phyloP scores from a whole-genome alignment of 37 sponge, comb jelly and placozoan species.

The Cladorhizidae sp. region DNA sequence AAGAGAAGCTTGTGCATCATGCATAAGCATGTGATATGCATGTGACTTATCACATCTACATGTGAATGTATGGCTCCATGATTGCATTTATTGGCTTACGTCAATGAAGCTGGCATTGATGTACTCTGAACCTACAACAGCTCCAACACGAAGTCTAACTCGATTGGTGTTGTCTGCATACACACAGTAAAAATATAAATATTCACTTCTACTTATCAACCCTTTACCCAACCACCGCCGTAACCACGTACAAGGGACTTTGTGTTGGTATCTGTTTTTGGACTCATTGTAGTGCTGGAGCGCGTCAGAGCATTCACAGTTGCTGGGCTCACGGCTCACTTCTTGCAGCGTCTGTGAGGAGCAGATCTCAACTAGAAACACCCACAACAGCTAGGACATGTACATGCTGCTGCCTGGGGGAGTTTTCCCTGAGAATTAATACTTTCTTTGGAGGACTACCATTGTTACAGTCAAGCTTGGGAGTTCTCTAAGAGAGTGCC shows the following conservation, averaged over 20 bases:
- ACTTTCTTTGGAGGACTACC: too few relatives aligned
- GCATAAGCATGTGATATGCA: not conserved
- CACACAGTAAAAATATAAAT: not conserved
- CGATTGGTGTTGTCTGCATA: slow-evolving; percentile 30
- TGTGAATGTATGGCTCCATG: too few relatives aligned
- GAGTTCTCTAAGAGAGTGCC: too few relatives aligned
- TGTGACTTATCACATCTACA: too few relatives aligned
- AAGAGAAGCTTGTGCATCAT: too few relatives aligned
- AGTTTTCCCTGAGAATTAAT: too few relatives aligned
- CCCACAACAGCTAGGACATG: too few relatives aligned
- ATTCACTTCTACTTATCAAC: too few relatives aligned
- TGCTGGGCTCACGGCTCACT: slow-evolving; percentile 51
- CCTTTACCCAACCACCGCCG: too few relatives aligned
- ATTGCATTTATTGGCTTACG: slow-evolving; percentile 66
- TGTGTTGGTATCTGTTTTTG: slow-evolving; percentile 57
- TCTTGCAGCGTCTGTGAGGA: slow-evolving; percentile 33
- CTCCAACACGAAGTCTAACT: slow-evolving; percentile 21
- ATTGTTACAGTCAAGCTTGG: too few relatives aligned
- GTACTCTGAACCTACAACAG: slow-evolving; percentile 48
- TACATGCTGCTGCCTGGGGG: too few relatives aligned
- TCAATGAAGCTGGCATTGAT: slow-evolving; percentile 82
- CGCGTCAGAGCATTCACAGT: slow-evolving; percentile 48
- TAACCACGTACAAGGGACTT: slow-evolving; percentile 58
- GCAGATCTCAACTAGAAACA: not conserved
- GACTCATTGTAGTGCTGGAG: slow-evolving; percentile 51